Base-by-base conservation (phyloP, 1,140 invertebrate species). In the Carcinoscorpius rotundicauda region DNA sequence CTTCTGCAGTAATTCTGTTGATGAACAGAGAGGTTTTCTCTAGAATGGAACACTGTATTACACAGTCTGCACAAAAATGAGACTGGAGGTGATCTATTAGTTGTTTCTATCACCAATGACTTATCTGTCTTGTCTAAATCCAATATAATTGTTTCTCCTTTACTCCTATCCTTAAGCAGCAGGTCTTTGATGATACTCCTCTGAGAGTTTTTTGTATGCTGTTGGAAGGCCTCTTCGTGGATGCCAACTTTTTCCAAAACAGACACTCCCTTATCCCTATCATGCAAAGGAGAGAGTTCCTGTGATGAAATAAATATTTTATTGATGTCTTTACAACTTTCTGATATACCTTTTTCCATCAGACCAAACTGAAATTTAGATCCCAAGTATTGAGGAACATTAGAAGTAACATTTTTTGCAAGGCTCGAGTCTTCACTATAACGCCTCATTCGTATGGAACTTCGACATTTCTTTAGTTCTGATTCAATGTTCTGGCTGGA, bases 111-210 rank as follows among this genome's bases (percentile, higher is more conserved):
- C 29, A 29, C 29, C 29, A 29, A 29, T 29, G 29, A 2, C 2
- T 29, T 29, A 29, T 29, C 29, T 29, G 29, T 29, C 29, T 29
- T 29, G 29, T 29, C 29, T 29, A 29, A 29, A 29, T 29, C 29
- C 29, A 29, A 29, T 29, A 52, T 57, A 59, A 63, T 62, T 55
- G 60, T 55, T 58, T 65, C 60, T 52, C 74, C 66, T 69, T 72
- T 66, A 63, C 75, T 76, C 58, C 83, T 80, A 61, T 82, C 82
- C 76, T 89, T 90, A 51, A 89, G 74, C 5, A 93, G 74, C 6
- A 92, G 79, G 74, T 91, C 88, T 74, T 92, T 93, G 63, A 92
- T 91, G 58, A 91, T 87, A 4, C 86, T 88, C 29, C 85, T 81
- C 71, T 88, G 86, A 3, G 81, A 78, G 73, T 80, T 82, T 75